Conservation (phyloP, 2,113 vertebrate species). For the Solea senegalensis region DNA sequence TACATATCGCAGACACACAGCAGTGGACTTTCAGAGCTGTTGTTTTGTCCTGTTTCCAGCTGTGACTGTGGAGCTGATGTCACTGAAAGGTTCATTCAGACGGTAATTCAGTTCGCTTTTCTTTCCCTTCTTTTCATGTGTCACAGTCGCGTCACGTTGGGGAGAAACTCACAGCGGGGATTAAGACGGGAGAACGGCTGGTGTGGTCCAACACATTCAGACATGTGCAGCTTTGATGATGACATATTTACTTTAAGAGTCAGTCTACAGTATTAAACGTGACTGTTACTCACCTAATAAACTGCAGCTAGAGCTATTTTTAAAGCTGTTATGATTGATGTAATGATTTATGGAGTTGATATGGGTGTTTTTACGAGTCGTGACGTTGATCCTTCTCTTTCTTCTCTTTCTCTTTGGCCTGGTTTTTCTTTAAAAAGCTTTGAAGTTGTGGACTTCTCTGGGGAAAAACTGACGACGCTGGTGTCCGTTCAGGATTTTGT, state of each 20-base stretch:
- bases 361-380: neutral
- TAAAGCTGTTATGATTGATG: neutral
- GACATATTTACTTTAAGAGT: neutral
- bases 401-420: neutral
- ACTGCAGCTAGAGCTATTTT: too few species aligned
- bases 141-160: neutral
- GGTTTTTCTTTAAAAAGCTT: constrained; percentile 39
- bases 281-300: neutral
- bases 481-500: neutral
- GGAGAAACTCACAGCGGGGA: constrained; percentile 1
- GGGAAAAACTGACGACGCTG: neutral
- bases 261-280: neutral
- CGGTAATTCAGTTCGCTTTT: neutral
- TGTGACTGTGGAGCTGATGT: constrained; percentile 1
- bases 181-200: neutral
- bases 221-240: neutral
- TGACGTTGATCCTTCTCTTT: neutral
- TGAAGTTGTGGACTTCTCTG: neutral
- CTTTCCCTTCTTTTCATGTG: neutral
- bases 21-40: neutral
- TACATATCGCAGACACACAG: too few species aligned
- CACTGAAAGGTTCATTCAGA: constrained; percentile 1
- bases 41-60: neutral
- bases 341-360: neutral
- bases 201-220: neutral